A percentile compares a stretch with the other conserved stretches of the same genome.
These are phyloP conservation scores for Corythornis madagascariensis DNA, from an alignment of 2,113 vertebrate species.

Conservation along the genomic window DNA sequence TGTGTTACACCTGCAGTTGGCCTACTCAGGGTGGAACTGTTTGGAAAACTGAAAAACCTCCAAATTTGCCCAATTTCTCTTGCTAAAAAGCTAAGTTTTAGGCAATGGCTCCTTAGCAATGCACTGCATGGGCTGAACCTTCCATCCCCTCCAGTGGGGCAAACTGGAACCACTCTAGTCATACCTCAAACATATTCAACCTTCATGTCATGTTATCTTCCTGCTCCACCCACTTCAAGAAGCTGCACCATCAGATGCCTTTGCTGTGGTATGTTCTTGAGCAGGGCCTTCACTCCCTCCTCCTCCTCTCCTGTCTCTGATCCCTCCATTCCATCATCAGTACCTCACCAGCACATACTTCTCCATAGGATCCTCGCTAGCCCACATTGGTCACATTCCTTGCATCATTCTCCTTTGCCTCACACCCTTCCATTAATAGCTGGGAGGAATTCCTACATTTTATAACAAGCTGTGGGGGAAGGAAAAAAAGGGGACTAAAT, in stretches of 20 bases:
- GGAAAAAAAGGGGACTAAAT: background rate
- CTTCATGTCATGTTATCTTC: background rate
- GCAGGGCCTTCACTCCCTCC: background rate
- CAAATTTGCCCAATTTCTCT: background rate
- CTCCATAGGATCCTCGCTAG: background rate
- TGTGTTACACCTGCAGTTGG: background rate
- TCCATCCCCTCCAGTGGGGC: background rate
- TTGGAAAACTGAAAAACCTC: background rate
- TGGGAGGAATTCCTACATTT: background rate
- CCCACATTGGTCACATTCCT: constrained; percentile 4
- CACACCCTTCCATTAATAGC: background rate
- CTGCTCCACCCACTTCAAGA: background rate
- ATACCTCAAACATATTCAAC: background rate
- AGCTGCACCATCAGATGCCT: constrained; percentile 12
- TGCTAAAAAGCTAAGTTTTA: background rate
- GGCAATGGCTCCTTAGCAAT: background rate
- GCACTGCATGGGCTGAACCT: background rate
- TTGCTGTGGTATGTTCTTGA: background rate
- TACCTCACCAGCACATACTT: background rate
- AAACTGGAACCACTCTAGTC: background rate
- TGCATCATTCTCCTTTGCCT: background rate
- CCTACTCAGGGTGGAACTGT: background rate
- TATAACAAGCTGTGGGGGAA: background rate
- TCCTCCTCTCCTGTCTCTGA: background rate
- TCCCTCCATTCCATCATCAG: background rate